Evolutionary conservation across 2,888 invertebrate genomes (phyloP).

Genomic region (Pasiphila rectangulata): DNA sequence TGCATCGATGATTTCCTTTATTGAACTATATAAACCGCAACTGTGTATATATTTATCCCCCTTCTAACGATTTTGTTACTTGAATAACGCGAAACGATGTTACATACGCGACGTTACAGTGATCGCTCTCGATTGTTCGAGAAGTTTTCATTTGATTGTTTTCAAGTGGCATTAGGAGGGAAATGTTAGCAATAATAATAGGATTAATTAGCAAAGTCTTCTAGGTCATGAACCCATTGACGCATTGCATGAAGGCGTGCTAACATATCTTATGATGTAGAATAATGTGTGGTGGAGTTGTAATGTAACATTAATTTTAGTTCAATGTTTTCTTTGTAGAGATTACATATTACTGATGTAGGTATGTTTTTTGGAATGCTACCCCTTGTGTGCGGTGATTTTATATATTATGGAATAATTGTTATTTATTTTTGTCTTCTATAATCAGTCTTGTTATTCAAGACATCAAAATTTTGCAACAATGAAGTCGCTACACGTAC

Average conservation of each 20-base stretch:
- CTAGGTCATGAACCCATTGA: slow-evolving; percentile 12
- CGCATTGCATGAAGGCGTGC: slow-evolving; percentile 49
- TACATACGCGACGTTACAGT: slow-evolving; percentile 22
- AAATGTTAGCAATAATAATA: slow-evolving; percentile 68
- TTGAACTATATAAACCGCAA: slow-evolving; percentile 22
- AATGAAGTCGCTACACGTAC: slow-evolving; percentile 19
- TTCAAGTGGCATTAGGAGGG: slow-evolving; percentile 52
- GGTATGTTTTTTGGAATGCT: slow-evolving; percentile 67
- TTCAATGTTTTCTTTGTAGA: slow-evolving; percentile 75
- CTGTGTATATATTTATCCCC: slow-evolving; percentile 49
- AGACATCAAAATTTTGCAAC: slow-evolving; percentile 10
- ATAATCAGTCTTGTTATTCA: slow-evolving; percentile 23
- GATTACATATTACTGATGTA: slow-evolving; percentile 71
- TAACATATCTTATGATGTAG: slow-evolving; percentile 75
- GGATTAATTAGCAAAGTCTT: slow-evolving; percentile 62
- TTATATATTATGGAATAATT: slow-evolving; percentile 3
- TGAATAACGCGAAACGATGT: slow-evolving; percentile 29
- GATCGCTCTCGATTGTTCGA: slow-evolving; percentile 31
- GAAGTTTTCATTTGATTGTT: slow-evolving; percentile 34
- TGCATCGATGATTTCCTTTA: slow-evolving; percentile 42
- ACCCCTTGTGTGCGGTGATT: slow-evolving; percentile 37
- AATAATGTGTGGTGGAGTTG: slow-evolving; percentile 53
- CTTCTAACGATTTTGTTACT: slow-evolving; percentile 42
- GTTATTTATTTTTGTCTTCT: slow-evolving; percentile 14
- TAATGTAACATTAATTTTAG: slow-evolving; percentile 72